phyloP scores from a whole-genome alignment of 2,888 invertebrate species.

The Leptinotarsa tumamoca region DNA sequence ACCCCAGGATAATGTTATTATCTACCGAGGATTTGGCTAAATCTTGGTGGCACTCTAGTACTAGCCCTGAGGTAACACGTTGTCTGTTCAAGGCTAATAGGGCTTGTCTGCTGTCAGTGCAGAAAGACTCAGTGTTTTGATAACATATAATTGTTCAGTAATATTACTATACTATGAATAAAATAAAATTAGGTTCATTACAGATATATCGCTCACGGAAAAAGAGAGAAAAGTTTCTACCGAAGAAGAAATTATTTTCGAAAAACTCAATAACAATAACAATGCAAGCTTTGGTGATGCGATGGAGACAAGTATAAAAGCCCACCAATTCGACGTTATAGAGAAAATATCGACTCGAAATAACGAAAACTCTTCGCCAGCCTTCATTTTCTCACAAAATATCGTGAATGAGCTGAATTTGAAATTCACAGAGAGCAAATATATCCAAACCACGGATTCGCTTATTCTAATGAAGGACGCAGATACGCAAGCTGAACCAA shows the following conservation, averaged over 20 bases:
- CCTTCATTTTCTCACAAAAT: background rate
- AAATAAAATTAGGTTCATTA: constrained; percentile 4
- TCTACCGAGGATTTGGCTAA: too few relatives aligned
- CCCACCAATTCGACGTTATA: background rate
- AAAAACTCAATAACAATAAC: constrained; percentile 21
- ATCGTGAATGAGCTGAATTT: background rate
- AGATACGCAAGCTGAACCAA: background rate
- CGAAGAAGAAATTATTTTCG: constrained; percentile 26
- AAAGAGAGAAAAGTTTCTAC: constrained; percentile 29
- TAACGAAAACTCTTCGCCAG: background rate
- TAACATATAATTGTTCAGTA: background rate
- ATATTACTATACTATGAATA: background rate
- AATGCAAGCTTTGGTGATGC: constrained; percentile 3
- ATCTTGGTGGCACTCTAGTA: too few relatives aligned
- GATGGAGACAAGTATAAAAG: constrained; percentile 2
- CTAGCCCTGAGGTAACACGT: too few relatives aligned
- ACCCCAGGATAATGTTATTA: too few relatives aligned
- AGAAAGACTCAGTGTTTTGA: too few relatives aligned
- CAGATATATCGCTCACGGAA: constrained; percentile 25
- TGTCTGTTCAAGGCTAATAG: too few relatives aligned
- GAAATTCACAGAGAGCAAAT: background rate
- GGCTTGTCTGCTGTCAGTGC: too few relatives aligned
- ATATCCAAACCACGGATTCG: constrained; percentile 8
- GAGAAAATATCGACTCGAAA: background rate
- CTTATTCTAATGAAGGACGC: background rate